These are phyloP conservation scores for Lagodon rhomboides DNA, from an alignment of 2,797 vertebrate species.

Conservation along the genomic window DNA sequence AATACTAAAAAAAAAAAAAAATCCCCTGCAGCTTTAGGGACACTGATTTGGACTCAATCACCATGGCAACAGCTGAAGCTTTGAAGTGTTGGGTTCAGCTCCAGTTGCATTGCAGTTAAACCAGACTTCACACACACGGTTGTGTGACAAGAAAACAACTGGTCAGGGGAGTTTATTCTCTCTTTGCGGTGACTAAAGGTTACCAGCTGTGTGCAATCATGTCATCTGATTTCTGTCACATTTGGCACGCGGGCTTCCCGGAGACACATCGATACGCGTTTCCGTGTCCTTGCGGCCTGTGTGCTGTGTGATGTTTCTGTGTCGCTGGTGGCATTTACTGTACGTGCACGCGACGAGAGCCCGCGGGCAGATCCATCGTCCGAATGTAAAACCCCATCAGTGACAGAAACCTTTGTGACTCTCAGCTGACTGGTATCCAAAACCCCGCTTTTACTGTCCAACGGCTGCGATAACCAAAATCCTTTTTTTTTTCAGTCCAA, in stretches of 20 bases:
- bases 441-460: slow-evolving; percentile 18
- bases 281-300: slow-evolving; percentile 18
- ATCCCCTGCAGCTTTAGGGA: no score
- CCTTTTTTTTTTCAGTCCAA: slow-evolving; percentile 10
- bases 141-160: background rate
- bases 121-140: background rate
- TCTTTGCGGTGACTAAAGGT: background rate
- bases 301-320: slow-evolving; percentile 23
- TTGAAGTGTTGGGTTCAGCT: no score
- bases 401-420: background rate
- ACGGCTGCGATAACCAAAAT: slow-evolving; percentile 8
- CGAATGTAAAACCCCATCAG: slow-evolving; percentile 4
- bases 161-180: background rate
- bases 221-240: slow-evolving; percentile 8
- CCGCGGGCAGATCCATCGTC: background rate
- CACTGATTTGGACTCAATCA: no score
- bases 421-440: slow-evolving; percentile 12
- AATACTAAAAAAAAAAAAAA: no score
- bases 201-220: background rate
- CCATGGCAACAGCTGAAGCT: no score
- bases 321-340: background rate
- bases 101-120: background rate
- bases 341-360: background rate
- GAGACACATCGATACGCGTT: slow-evolving; percentile 6
- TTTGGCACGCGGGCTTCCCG: slow-evolving; percentile 13